These are phyloP conservation scores for Malthinus seriepunctatus DNA, from an alignment of 2,888 invertebrate species.

Conservation along the genomic window DNA sequence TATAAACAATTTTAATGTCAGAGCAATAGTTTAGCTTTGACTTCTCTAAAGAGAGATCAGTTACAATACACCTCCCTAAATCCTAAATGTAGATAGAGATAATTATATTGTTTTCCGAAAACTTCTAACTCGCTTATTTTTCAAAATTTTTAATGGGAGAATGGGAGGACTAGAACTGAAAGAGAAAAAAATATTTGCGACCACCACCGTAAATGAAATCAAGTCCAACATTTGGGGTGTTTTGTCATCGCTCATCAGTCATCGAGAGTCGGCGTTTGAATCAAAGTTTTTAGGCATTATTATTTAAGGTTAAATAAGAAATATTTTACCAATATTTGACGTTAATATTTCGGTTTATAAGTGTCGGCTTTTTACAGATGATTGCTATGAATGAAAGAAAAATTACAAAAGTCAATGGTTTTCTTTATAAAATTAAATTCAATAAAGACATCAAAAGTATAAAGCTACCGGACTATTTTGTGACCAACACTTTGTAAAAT, in stretches of 20 bases:
- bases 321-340: conserved; percentile 25
- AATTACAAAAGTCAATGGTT: conserved; percentile 28
- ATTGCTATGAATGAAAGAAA: conserved; percentile 8
- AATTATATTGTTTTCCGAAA: too few species aligned
- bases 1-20: too few species aligned
- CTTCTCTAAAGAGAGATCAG: too few species aligned
- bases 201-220: too few species aligned
- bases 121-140: too few species aligned
- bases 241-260: background rate
- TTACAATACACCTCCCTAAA: too few species aligned
- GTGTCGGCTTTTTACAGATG: conserved; percentile 23
- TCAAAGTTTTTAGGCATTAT: background rate
- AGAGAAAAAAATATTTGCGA: too few species aligned
- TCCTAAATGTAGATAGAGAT: too few species aligned
- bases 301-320: background rate
- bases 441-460: conserved; percentile 30
- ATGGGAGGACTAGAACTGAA: too few species aligned
- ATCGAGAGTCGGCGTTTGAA: background rate
- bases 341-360: conserved; percentile 13
- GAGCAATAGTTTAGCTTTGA: too few species aligned
- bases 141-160: too few species aligned
- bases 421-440: conserved; percentile 23
- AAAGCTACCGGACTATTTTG: conserved; percentile 25
- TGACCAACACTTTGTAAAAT: conserved; percentile 21
- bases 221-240: too few species aligned